Evolutionary conservation across 2,113 vertebrate species (phyloP).

Genomic region (Coracopsis vasa): DNA sequence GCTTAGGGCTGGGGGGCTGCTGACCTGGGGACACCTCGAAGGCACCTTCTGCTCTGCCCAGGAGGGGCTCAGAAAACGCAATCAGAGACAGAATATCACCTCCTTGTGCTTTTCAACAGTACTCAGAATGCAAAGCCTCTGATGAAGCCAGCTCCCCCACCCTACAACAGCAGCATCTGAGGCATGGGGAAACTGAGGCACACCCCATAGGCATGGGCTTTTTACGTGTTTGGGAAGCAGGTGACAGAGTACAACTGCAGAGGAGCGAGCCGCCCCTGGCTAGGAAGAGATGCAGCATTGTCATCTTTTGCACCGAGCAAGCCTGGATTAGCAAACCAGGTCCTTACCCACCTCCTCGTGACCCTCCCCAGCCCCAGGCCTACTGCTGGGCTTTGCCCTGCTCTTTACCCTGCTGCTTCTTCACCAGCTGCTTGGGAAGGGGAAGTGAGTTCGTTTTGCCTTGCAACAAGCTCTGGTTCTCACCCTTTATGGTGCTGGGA

Average conservation of each 20-base stretch:
- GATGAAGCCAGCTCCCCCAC: not conserved
- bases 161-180: not conserved
- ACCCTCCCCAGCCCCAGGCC: not conserved
- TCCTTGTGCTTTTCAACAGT: not conserved
- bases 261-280: not conserved
- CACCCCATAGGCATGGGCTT: rapidly evolving
- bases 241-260: rapidly evolving
- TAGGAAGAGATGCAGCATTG: rapidly evolving
- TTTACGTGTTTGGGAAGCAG: not conserved
- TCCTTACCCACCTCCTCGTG: rapidly evolving
- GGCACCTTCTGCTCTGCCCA: not conserved
- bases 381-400: rapidly evolving
- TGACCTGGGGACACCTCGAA: not conserved
- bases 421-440: rapidly evolving
- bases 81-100: not conserved
- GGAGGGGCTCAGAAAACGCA: not conserved
- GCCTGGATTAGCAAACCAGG: not conserved
- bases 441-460: not conserved
- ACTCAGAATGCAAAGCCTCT: rapidly evolving
- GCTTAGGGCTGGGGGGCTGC: not conserved
- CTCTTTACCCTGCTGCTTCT: not conserved
- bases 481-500: too few species aligned
- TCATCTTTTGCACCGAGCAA: rapidly evolving
- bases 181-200: conserved; percentile 49
- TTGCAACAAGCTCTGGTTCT: not conserved